Evolutionary conservation across 2,888 invertebrate genomes (phyloP).

Genomic region (Spatulosminthurus flaviceps): DNA sequence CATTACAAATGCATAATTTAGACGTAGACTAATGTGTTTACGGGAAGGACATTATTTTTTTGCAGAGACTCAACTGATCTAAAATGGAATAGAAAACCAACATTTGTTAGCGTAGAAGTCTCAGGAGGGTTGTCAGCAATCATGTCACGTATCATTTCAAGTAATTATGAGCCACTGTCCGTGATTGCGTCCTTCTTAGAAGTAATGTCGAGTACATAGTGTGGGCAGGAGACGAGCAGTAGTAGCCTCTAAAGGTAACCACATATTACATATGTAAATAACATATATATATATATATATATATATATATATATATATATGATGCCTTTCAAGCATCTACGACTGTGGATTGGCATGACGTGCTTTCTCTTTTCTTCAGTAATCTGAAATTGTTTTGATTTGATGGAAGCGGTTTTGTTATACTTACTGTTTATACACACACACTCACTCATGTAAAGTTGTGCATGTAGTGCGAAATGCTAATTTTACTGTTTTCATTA

Average conservation of each 20-base stretch:
- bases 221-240: neutral
- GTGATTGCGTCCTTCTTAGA: neutral
- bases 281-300: no score
- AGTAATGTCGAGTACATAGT: neutral
- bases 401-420: conserved; percentile 3
- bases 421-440: no score
- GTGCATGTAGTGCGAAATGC: neutral
- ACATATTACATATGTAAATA: no score
- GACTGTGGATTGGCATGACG: neutral
- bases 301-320: no score
- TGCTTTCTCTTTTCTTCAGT: conserved; percentile 13
- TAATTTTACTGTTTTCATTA: neutral
- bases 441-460: neutral
- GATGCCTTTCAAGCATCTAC: no score
- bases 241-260: no score
- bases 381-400: conserved; percentile 1
- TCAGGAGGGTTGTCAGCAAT: neutral
- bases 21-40: no score
- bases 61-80: conserved; percentile 5
- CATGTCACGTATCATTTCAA: neutral
- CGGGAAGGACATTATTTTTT: no score
- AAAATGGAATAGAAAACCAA: neutral
- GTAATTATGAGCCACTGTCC: conserved; percentile 2
- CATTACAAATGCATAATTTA: no score
- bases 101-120: neutral